Percentiles rank a stretch among this genome's conserved stretches.
Conservation (phyloP, 2,888 invertebrate species). For the Zonitis immaculata region DNA sequence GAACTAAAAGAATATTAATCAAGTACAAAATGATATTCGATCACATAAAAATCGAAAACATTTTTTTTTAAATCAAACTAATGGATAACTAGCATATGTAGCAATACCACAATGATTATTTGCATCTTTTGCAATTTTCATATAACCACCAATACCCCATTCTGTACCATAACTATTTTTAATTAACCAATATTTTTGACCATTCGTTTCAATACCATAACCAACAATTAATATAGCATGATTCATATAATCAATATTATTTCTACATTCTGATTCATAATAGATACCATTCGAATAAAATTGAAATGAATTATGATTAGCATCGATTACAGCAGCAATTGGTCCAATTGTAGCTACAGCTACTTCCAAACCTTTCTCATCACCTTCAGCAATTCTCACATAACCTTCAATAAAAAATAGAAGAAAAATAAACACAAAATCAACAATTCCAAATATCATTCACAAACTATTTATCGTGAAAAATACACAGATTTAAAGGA, state of each 20-base stretch:
- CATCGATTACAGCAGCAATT: conserved; percentile 84
- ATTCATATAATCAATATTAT: conserved; percentile 60
- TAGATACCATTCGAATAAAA: conserved; percentile 76
- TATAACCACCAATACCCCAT: conserved; percentile 38
- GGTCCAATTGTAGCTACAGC: conserved; percentile 82
- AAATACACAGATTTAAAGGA: no score
- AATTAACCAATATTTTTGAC: conserved; percentile 61
- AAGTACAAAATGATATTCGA: background rate
- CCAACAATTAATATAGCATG: conserved; percentile 80
- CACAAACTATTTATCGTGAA: no score
- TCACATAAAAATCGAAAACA: background rate
- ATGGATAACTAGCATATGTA: conserved; percentile 71
- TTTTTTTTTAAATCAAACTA: conserved; percentile 50
- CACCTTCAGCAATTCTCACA: conserved; percentile 64
- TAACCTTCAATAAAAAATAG: no score
- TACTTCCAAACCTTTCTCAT: conserved; percentile 65
- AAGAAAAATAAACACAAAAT: no score
- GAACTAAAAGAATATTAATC: no score
- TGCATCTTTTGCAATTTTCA: conserved; percentile 35
- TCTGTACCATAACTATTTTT: conserved; percentile 61
- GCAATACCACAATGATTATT: conserved; percentile 83
- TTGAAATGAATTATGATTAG: conserved; percentile 69
- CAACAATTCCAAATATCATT: background rate
- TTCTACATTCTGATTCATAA: conserved; percentile 64
- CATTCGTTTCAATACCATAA: conserved; percentile 64